Evolutionary conservation across 2,113 vertebrate genomes (phyloP).

Genomic region (Elephantulus edwardii): DNA sequence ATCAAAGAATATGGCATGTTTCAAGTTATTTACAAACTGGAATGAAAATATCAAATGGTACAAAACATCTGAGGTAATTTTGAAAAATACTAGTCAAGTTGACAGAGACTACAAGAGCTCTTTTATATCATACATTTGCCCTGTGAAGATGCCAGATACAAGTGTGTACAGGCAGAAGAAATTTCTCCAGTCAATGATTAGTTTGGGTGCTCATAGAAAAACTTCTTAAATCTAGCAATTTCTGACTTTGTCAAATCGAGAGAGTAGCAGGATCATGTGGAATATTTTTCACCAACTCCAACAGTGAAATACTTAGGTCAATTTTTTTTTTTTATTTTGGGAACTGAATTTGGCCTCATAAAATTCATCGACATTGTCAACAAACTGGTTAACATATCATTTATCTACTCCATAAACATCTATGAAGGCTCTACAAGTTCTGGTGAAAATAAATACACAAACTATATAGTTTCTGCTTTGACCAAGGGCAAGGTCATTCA

Average conservation of each 20-base stretch:
- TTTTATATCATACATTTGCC: not conserved
- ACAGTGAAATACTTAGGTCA: not conserved
- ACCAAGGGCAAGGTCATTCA: not conserved
- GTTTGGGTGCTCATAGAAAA: not conserved
- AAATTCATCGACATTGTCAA: not conserved
- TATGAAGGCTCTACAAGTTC: not conserved
- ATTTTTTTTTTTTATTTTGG: not conserved
- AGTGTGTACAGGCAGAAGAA: not conserved
- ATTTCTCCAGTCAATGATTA: not conserved
- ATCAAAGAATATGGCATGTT: not conserved
- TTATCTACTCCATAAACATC: not conserved
- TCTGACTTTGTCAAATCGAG: not conserved
- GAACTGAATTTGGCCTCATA: not conserved
- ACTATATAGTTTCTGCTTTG: not conserved
- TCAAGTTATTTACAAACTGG: slow-evolving; percentile 20
- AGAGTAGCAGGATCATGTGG: not conserved
- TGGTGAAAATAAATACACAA: not conserved
- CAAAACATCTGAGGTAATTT: not conserved
- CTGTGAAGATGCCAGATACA: not conserved
- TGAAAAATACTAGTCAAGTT: not conserved
- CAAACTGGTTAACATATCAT: not conserved
- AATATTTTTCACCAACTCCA: not conserved
- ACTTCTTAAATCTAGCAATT: not conserved
- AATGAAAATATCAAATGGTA: not conserved
- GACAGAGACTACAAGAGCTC: not conserved